Conservation (phyloP, 2,797 vertebrate species). For the Microchirus variegatus region DNA sequence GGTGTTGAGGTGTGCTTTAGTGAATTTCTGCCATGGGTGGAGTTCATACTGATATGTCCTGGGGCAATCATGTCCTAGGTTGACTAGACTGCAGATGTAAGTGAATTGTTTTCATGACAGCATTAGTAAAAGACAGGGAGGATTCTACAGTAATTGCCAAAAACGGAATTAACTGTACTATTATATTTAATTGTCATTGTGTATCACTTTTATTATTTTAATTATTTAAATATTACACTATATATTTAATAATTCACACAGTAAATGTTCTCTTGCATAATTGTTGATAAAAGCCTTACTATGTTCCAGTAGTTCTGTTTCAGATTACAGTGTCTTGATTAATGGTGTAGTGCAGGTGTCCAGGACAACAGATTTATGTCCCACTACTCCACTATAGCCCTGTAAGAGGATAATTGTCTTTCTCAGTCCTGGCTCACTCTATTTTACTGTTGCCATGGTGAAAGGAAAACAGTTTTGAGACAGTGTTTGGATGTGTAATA, state of each 20-base stretch:
- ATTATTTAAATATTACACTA: too few species aligned
- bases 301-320: conserved; percentile 24
- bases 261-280: not conserved
- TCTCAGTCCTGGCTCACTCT: conserved; percentile 55
- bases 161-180: not conserved
- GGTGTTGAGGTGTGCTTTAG: not conserved
- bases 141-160: not conserved
- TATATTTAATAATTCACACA: not conserved
- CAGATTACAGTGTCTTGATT: conserved; percentile 27
- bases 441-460: conserved; percentile 76
- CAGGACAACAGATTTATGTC: conserved; percentile 54
- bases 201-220: too few species aligned
- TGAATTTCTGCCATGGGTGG: conserved; percentile 30
- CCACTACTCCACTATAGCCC: conserved; percentile 23
- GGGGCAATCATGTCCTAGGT: not conserved
- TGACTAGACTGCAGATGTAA: conserved; percentile 4
- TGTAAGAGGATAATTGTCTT: conserved; percentile 61
- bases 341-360: conserved; percentile 56
- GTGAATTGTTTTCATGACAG: conserved; percentile 7
- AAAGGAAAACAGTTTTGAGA: conserved; percentile 55
- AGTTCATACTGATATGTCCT: conserved; percentile 3
- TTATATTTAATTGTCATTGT: not conserved
- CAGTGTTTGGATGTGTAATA: conserved; percentile 52
- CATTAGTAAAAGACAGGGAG: not conserved
- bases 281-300: conserved; percentile 19